Conservation (phyloP, 2,888 invertebrate genomes). For the Agrochola litura region DNA sequence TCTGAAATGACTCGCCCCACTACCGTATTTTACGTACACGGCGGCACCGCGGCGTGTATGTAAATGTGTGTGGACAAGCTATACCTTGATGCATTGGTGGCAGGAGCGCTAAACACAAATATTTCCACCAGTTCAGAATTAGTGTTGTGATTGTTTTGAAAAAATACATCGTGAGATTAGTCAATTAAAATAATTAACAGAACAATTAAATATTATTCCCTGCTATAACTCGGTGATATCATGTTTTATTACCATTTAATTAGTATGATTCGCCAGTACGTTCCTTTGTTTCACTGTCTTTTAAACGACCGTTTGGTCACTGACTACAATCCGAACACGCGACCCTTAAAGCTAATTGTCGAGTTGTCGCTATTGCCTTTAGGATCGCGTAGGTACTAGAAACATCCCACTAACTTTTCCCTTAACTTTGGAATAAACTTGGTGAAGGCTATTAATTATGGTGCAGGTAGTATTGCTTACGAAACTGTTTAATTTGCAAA, state of each 20-base stretch:
- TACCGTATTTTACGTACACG: no score
- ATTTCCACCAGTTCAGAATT: conserved; percentile 10
- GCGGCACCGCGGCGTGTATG: no score
- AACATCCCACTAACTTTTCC: neutral
- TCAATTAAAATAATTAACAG: neutral
- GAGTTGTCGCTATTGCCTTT: neutral
- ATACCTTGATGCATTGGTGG: neutral
- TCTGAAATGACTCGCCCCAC: no score
- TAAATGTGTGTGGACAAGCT: no score
- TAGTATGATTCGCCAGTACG: neutral
- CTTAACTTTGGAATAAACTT: conserved; percentile 12
- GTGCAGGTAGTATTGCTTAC: conserved; percentile 9
- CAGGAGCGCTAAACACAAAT: neutral
- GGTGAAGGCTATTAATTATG: conserved; percentile 18
- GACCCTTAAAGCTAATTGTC: neutral
- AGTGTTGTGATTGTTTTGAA: conserved; percentile 13
- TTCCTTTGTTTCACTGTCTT: neutral
- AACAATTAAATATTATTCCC: conserved; percentile 10
- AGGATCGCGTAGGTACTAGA: neutral
- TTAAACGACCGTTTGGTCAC: neutral
- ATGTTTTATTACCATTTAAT: conserved; percentile 5
- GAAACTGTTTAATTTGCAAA: conserved; percentile 1
- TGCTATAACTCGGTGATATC: conserved; percentile 1
- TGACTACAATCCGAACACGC: neutral
- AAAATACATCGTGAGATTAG: neutral